These are phyloP conservation scores for Parotia lawesii DNA, from an alignment of 2,113 vertebrate species.

Conservation along the genomic window DNA sequence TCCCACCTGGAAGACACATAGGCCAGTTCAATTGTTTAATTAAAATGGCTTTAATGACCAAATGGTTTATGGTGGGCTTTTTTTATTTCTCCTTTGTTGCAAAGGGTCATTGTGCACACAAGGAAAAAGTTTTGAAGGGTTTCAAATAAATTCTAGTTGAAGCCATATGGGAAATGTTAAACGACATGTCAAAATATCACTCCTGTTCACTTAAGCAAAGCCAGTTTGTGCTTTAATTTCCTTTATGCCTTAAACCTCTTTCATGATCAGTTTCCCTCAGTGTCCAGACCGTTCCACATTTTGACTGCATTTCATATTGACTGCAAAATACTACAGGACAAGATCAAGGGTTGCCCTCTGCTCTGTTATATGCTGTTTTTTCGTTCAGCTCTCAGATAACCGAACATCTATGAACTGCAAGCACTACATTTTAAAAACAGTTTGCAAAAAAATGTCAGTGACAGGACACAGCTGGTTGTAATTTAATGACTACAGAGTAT, in stretches of 20 bases:
- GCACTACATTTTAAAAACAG: neutral
- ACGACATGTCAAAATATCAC: slow-evolving; percentile 25
- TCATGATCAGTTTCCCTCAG: neutral
- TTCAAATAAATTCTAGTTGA: neutral
- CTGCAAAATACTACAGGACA: neutral
- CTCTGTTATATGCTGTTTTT: neutral
- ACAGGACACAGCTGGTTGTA: slow-evolving; percentile 37
- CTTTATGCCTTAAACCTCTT: neutral
- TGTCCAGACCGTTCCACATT: neutral
- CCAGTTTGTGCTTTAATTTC: slow-evolving; percentile 10
- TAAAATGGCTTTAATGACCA: neutral
- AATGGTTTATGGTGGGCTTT: neutral
- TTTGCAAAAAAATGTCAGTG: neutral
- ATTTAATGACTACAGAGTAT: slow-evolving; percentile 33
- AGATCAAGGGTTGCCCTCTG: neutral
- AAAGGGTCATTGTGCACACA: neutral
- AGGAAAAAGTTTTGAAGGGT: neutral
- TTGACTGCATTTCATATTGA: neutral
- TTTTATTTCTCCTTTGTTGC: neutral
- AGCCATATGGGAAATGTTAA: slow-evolving; percentile 23
- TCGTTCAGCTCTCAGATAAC: neutral
- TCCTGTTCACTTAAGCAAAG: neutral
- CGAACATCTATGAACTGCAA: neutral
- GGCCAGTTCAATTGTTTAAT: neutral
- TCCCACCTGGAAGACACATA: neutral